Conservation (phyloP, 2,888 invertebrate species). For the Caenorhabditis macrosperma region DNA sequence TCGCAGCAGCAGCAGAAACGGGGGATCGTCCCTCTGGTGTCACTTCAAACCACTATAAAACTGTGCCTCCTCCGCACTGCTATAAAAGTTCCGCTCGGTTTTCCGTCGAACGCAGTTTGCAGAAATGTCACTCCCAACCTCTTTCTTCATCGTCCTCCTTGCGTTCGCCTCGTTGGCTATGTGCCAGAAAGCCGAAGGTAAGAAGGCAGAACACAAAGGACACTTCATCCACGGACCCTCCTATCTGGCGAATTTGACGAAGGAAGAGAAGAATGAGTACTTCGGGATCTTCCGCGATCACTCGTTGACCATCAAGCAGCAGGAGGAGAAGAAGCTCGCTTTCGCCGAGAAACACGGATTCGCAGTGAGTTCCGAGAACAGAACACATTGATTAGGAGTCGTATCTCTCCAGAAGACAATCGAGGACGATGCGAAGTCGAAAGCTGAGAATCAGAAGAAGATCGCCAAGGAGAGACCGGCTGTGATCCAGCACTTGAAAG, state of each 20-base stretch:
- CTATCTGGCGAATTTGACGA: constrained; percentile 55
- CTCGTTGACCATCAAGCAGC: constrained; percentile 48
- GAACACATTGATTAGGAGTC: neutral
- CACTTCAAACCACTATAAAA: too few relatives aligned
- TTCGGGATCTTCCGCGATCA: constrained; percentile 43
- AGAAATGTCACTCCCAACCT: constrained; percentile 17
- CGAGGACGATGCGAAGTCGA: constrained; percentile 32
- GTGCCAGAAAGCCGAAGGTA: constrained; percentile 11
- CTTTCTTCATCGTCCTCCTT: constrained; percentile 13
- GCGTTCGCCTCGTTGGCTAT: constrained; percentile 23
- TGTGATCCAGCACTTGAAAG: constrained; percentile 28
- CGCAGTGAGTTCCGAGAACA: constrained; percentile 18
- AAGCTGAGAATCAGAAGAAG: constrained; percentile 6
- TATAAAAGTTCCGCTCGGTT: too few relatives aligned
- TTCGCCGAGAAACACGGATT: constrained; percentile 61
- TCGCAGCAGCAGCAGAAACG: too few relatives aligned
- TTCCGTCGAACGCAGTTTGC: constrained; percentile 19
- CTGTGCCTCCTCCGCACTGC: too few relatives aligned
- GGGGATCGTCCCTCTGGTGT: too few relatives aligned
- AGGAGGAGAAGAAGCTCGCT: constrained; percentile 48
- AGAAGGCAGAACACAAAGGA: constrained; percentile 6
- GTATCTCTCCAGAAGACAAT: constrained; percentile 35
- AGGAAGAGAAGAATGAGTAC: constrained; percentile 53
- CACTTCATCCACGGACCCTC: constrained; percentile 36
- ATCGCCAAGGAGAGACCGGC: constrained; percentile 32